Evolutionary conservation across 2,113 vertebrate genomes (phyloP).

Genomic region (Gambusia holbrooki): DNA sequence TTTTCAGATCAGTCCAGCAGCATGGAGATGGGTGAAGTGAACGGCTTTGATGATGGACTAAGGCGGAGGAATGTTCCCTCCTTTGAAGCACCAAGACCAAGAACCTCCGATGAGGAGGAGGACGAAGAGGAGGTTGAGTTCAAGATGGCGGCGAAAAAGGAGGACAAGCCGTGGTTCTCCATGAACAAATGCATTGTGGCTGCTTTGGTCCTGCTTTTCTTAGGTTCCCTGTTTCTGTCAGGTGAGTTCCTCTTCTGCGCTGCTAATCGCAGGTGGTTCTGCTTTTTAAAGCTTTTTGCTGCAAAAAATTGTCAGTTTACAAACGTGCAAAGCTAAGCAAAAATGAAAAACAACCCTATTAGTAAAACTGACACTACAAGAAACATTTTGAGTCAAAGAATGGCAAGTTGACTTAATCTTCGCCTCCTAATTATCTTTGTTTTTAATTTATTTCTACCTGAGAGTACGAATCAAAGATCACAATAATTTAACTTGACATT

Average conservation of each 20-base stretch:
- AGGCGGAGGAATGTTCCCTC: slow-evolving; percentile 64
- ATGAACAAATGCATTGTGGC: slow-evolving; percentile 84
- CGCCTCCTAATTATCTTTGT: neutral
- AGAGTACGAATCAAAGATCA: neutral
- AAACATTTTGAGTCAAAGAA: neutral
- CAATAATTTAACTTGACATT: neutral
- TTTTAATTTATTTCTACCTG: neutral
- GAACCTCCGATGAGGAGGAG: slow-evolving; percentile 79
- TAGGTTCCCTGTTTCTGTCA: slow-evolving; percentile 85
- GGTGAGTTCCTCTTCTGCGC: slow-evolving; percentile 76
- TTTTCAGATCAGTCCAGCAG: slow-evolving; percentile 34
- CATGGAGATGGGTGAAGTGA: slow-evolving; percentile 32
- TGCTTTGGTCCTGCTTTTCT: slow-evolving; percentile 81
- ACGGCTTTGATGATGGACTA: slow-evolving; percentile 65
- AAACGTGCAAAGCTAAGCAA: neutral
- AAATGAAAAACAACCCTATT: neutral
- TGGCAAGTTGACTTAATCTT: no score
- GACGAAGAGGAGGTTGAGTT: slow-evolving; percentile 78
- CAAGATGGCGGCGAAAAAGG: slow-evolving; percentile 59
- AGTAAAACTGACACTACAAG: neutral
- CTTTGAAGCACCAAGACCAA: slow-evolving; percentile 53
- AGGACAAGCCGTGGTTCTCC: slow-evolving; percentile 75
- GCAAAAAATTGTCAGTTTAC: neutral
- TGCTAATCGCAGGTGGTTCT: neutral
- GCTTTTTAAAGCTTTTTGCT: slow-evolving; percentile 10